Percentiles rank a stretch among this genome's conserved stretches.
Conservation (phyloP, 2,888 invertebrate genomes). For the Noctua comes region DNA sequence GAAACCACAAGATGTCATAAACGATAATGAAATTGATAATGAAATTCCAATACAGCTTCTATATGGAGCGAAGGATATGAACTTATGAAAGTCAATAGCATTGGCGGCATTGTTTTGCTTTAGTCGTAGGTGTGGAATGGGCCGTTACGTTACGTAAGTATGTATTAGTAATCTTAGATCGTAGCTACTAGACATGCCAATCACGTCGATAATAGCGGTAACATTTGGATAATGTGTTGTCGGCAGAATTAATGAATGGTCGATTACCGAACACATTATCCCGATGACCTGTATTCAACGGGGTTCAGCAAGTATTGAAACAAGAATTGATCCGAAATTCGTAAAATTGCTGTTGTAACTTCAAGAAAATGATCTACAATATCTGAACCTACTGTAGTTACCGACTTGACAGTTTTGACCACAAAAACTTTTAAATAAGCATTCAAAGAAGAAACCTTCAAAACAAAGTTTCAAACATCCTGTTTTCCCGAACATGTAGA, state of each 20-base stretch:
- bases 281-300: no score
- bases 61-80: conserved; percentile 8
- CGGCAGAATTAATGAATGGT: neutral
- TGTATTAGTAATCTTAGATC: conserved; percentile 25
- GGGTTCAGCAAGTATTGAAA: neutral
- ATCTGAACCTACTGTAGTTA: neutral
- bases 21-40: conserved; percentile 19
- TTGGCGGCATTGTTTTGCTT: conserved; percentile 34
- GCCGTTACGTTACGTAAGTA: conserved; percentile 24
- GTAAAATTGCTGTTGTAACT: neutral
- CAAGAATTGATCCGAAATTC: neutral
- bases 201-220: conserved; percentile 29
- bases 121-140: conserved; percentile 32
- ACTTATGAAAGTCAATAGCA: conserved; percentile 53
- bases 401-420: neutral
- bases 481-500: neutral
- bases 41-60: conserved; percentile 28
- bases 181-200: conserved; percentile 17
- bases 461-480: neutral
- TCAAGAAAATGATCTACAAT: neutral
- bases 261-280: neutral
- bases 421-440: neutral
- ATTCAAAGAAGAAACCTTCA: neutral
- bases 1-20: conserved; percentile 12
- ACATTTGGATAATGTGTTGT: conserved; percentile 1